phyloP scores from a whole-genome alignment of 1,140 invertebrate genomes.

The Penaeus vannamei region DNA sequence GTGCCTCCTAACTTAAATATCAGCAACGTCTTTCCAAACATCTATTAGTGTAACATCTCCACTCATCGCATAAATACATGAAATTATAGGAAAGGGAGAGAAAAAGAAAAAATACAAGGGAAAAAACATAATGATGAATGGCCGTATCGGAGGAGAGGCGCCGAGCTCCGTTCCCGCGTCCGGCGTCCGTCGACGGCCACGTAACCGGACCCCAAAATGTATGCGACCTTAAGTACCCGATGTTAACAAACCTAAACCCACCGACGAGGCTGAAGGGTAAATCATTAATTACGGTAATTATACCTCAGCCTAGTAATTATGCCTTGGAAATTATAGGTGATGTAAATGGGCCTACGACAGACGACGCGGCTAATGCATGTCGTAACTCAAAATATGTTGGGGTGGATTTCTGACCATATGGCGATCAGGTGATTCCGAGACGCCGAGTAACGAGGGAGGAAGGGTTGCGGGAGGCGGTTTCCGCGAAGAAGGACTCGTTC shows the following conservation, averaged over 20 bases:
- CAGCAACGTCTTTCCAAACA: no score
- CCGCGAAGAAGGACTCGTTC: background rate
- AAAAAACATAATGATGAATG: no score
- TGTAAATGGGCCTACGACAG: constrained; percentile 25
- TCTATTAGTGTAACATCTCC: no score
- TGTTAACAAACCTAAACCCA: constrained; percentile 14
- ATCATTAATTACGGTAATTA: constrained; percentile 52
- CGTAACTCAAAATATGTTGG: no score
- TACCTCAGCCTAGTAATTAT: constrained; percentile 31
- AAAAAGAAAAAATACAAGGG: no score
- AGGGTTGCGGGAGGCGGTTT: background rate
- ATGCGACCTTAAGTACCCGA: background rate
- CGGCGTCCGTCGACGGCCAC: no score
- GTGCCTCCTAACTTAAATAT: no score
- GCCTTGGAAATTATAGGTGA: constrained; percentile 34
- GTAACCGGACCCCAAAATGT: no score
- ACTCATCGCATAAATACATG: no score
- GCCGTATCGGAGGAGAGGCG: no score
- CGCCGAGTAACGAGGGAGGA: background rate
- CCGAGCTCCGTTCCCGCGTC: no score
- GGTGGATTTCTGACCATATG: background rate
- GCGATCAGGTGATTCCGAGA: background rate
- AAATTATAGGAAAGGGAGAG: no score
- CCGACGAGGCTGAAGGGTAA: constrained; percentile 4
- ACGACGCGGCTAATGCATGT: background rate